These are phyloP conservation scores for Acinonyx jubatus DNA, from an alignment of 2,113 vertebrate species.

Conservation along the genomic window DNA sequence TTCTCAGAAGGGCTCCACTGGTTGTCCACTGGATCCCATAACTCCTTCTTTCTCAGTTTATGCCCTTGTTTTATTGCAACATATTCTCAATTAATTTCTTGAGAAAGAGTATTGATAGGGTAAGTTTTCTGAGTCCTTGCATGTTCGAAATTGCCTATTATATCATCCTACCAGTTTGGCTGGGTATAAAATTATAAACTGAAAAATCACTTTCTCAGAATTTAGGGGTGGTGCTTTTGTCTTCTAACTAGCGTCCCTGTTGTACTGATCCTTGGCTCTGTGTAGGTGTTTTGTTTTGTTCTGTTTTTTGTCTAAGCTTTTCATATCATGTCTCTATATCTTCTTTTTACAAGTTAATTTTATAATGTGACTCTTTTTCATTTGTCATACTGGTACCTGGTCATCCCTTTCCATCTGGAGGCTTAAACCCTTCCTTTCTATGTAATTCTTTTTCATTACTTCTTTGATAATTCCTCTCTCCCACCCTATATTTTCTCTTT, in stretches of 20 bases:
- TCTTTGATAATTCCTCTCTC: background rate
- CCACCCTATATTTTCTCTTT: background rate
- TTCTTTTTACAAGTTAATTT: background rate
- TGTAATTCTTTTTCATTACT: background rate
- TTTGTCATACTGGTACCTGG: background rate
- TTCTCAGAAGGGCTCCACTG: background rate
- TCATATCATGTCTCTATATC: background rate
- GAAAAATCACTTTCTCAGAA: background rate
- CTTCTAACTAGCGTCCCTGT: background rate
- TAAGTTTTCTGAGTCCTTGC: background rate
- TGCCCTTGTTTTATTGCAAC: background rate
- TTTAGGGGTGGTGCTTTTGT: background rate
- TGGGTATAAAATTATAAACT: background rate
- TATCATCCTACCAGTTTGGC: background rate
- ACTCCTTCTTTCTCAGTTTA: background rate
- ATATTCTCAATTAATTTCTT: background rate
- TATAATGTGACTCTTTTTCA: background rate
- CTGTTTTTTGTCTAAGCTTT: background rate
- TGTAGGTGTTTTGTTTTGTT: background rate
- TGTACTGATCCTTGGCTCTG: background rate
- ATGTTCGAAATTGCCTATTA: background rate
- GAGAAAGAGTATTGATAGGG: background rate
- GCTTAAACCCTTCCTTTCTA: background rate
- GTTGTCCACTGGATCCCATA: background rate
- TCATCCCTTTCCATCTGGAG: background rate